Percentiles rank a stretch among this genome's conserved stretches.
Evolutionary conservation across 2,888 invertebrate genomes (phyloP).

Genomic region (Yponomeuta cagnagella): DNA sequence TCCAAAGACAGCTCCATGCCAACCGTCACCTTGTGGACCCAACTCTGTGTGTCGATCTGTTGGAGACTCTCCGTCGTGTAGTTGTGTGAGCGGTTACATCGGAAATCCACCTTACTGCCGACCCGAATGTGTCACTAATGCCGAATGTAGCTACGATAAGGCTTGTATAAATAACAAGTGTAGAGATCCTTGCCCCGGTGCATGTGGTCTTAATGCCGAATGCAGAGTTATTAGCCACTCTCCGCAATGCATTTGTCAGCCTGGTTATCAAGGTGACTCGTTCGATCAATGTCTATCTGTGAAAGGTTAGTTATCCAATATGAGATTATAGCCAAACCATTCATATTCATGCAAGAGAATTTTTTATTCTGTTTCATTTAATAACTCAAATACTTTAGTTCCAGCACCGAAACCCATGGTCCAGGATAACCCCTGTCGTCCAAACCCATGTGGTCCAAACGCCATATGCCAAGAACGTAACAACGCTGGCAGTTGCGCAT

Average conservation of each 20-base stretch:
- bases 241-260: conserved; percentile 87
- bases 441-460: conserved; percentile 80
- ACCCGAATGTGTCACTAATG: conserved; percentile 88
- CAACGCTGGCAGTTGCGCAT: conserved; percentile 81
- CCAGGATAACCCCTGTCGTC: conserved; percentile 67
- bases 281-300: conserved; percentile 79
- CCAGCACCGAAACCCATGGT: conserved; percentile 36
- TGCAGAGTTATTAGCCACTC: conserved; percentile 90
- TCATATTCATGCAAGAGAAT: no score
- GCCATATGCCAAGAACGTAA: conserved; percentile 81
- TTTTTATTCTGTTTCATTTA: conserved; percentile 1
- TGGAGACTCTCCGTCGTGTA: conserved; percentile 79
- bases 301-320: conserved; percentile 39
- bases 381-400: conserved; percentile 24
- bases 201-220: conserved; percentile 84
- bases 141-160: conserved; percentile 84
- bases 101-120: conserved; percentile 86
- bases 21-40: conserved; percentile 86
- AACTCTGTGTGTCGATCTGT: conserved; percentile 81
- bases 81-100: conserved; percentile 81
- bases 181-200: conserved; percentile 86
- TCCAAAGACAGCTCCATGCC: conserved; percentile 71
- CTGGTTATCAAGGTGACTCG: conserved; percentile 84
- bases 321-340: no score
- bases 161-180: conserved; percentile 89